phyloP scores from a whole-genome alignment of 2,888 invertebrate genomes.

The Heteromyza rotundicornis region DNA sequence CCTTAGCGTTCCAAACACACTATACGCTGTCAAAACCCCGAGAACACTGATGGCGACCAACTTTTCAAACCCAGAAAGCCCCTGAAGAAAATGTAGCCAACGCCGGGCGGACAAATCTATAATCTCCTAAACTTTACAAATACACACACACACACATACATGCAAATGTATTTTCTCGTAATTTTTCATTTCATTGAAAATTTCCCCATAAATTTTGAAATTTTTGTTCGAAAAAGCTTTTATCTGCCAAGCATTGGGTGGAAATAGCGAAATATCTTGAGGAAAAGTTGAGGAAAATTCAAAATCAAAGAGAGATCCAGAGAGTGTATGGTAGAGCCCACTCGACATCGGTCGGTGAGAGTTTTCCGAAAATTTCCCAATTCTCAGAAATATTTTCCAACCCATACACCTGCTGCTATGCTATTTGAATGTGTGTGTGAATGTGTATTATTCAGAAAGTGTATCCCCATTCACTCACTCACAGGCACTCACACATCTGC shows the following conservation, averaged over 20 bases:
- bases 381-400: conserved; percentile 3
- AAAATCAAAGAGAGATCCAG: background rate
- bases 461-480: background rate
- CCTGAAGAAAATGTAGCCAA: conserved; percentile 42
- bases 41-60: conserved; percentile 64
- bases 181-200: conserved; percentile 40
- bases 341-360: too few species aligned
- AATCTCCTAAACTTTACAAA: conserved; percentile 15
- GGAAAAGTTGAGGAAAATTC: too few species aligned
- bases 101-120: background rate
- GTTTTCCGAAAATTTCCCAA: conserved; percentile 12
- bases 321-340: conserved; percentile 1
- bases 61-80: conserved; percentile 59
- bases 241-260: too few species aligned
- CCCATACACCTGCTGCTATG: background rate
- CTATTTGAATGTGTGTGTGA: background rate
- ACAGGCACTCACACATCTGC: background rate
- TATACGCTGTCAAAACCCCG: conserved; percentile 65
- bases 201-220: conserved; percentile 52
- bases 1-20: conserved; percentile 65
- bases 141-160: conserved; percentile 20
- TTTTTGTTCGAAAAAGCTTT: conserved; percentile 25
- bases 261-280: background rate
- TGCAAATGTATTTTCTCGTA: conserved; percentile 33
- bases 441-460: background rate